Evolutionary conservation across 2,113 vertebrate genomes (phyloP).

Genomic region (Notothenia rossii): DNA sequence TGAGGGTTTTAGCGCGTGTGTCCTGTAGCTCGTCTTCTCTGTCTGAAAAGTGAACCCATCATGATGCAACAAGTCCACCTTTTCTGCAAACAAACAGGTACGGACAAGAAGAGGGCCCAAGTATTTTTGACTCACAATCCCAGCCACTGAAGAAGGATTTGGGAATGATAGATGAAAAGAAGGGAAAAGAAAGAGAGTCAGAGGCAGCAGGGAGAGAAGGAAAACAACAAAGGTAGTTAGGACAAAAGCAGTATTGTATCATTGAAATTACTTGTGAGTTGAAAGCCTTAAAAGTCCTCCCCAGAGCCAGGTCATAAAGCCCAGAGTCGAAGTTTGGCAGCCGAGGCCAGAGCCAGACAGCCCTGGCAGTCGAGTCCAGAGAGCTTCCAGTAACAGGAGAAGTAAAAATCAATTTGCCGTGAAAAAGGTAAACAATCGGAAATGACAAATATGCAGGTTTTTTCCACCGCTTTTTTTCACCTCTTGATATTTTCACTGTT

Average conservation of each 20-base stretch:
- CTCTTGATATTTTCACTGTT: constrained; percentile 72
- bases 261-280: constrained; percentile 85
- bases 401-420: constrained; percentile 88
- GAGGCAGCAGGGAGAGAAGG: constrained; percentile 52
- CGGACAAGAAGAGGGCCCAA: constrained; percentile 42
- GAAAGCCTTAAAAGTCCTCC: constrained; percentile 86
- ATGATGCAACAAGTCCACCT: constrained; percentile 70
- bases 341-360: constrained; percentile 77
- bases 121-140: constrained; percentile 34
- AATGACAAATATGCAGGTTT: constrained; percentile 86
- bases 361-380: constrained; percentile 79
- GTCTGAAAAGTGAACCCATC: constrained; percentile 44
- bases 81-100: constrained; percentile 69
- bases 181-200: constrained; percentile 48
- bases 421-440: constrained; percentile 88
- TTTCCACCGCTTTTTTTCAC: constrained; percentile 69
- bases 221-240: constrained; percentile 80
- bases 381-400: constrained; percentile 88
- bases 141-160: constrained; percentile 43
- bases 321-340: constrained; percentile 80
- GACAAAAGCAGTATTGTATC: constrained; percentile 88
- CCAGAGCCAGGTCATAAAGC: constrained; percentile 85
- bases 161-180: constrained; percentile 60
- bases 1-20: constrained; percentile 46
- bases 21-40: constrained; percentile 45